A percentile compares a stretch with the other conserved stretches of the same genome.
Evolutionary conservation across 2,797 vertebrate genomes (phyloP).

Genomic region (Oreortyx pictus): DNA sequence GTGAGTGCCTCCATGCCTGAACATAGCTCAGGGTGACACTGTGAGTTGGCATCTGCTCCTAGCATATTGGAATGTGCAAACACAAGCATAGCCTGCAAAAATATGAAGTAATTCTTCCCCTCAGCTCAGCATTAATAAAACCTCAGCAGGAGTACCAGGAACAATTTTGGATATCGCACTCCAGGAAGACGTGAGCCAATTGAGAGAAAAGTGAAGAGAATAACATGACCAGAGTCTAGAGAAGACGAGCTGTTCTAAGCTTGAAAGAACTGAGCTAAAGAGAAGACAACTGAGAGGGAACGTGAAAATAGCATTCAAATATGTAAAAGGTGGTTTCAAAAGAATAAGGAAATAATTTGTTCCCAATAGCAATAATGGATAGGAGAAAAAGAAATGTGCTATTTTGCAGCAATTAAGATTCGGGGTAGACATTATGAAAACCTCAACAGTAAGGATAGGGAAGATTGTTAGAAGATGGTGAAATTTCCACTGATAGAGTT

Average conservation of each 20-base stretch:
- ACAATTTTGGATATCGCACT: background rate
- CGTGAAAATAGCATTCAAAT: slow-evolving; percentile 50
- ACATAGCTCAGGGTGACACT: slow-evolving; percentile 30
- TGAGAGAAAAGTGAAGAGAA: slow-evolving; percentile 22
- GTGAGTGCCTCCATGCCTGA: background rate
- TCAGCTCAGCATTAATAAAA: background rate
- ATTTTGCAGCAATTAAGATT: slow-evolving; percentile 63
- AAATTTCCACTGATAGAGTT: background rate
- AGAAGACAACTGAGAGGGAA: slow-evolving; percentile 45
- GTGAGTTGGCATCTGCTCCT: slow-evolving; percentile 27
- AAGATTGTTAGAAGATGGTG: background rate
- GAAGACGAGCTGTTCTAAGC: background rate
- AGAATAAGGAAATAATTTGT: slow-evolving; percentile 54
- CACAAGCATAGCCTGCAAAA: slow-evolving; percentile 5
- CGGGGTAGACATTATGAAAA: slow-evolving; percentile 23
- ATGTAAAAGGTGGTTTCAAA: slow-evolving; percentile 42
- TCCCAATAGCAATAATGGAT: slow-evolving; percentile 39
- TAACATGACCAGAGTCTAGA: slow-evolving; percentile 14
- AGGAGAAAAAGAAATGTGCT: slow-evolving; percentile 43
- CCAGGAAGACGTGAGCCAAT: background rate
- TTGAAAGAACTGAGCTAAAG: slow-evolving; percentile 38
- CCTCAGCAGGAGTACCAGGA: background rate
- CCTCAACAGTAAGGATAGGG: background rate
- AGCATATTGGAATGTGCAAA: slow-evolving; percentile 8
- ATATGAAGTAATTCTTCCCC: background rate